phyloP scores from a whole-genome alignment of 2,888 invertebrate genomes.

The Diaprepes abbreviatus region DNA sequence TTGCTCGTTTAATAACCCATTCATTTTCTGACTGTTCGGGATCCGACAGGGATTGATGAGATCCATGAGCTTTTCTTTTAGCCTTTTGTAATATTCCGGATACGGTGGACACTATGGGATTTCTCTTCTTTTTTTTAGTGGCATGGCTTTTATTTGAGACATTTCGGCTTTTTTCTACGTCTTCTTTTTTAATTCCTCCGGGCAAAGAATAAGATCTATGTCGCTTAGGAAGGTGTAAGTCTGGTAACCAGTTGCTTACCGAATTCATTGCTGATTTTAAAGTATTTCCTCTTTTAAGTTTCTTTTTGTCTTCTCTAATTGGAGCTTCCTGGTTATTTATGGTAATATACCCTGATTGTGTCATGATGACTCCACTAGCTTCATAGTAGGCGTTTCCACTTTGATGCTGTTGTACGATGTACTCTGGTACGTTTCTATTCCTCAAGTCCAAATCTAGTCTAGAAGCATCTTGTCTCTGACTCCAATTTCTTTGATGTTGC shows the following conservation, averaged over 20 bases:
- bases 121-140: constrained; percentile 80
- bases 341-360: constrained; percentile 83
- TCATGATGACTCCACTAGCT: constrained; percentile 70
- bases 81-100: constrained; percentile 90
- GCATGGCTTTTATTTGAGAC: constrained; percentile 58
- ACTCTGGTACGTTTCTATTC: constrained; percentile 71
- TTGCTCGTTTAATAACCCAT: constrained; percentile 75
- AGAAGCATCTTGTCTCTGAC: constrained; percentile 64
- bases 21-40: constrained; percentile 84
- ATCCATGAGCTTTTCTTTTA: constrained; percentile 75
- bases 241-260: constrained; percentile 85
- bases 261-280: constrained; percentile 84
- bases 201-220: constrained; percentile 88
- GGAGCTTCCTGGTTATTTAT: constrained; percentile 72
- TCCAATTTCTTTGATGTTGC: constrained; percentile 62
- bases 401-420: constrained; percentile 64
- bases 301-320: constrained; percentile 72
- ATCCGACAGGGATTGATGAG: constrained; percentile 79
- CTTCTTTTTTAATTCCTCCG: constrained; percentile 75
- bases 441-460: constrained; percentile 68
- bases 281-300: constrained; percentile 78
- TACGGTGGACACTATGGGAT: constrained; percentile 85
- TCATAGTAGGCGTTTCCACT: constrained; percentile 66
- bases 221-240: constrained; percentile 82
- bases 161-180: constrained; percentile 69